Percentiles rank a stretch among this genome's conserved stretches.
phyloP scores from a whole-genome alignment of 2,888 invertebrate genomes.

The Acanthosepion pharaonis region DNA sequence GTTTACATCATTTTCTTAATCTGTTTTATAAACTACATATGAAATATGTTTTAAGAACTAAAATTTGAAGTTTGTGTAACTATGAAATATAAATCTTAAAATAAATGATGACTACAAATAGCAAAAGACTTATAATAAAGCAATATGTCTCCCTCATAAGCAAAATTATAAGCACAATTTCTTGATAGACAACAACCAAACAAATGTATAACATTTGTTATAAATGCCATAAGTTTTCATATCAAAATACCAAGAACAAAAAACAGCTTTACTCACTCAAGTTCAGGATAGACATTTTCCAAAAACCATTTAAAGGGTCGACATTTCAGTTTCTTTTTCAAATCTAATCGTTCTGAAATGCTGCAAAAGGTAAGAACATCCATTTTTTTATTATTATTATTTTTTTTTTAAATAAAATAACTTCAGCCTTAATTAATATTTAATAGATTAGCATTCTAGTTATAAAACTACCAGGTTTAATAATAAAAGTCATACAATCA shows the following conservation, averaged over 20 bases:
- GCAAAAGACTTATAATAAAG: not conserved
- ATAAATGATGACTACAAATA: not conserved
- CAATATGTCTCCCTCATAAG: not conserved
- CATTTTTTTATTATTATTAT: not conserved
- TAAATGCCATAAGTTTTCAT: not conserved
- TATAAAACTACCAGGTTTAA: too few species aligned
- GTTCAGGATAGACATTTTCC: slow-evolving; percentile 90
- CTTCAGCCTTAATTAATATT: too few species aligned
- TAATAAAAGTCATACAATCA: too few species aligned
- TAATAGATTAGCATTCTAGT: too few species aligned
- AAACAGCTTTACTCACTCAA: slow-evolving; percentile 70
- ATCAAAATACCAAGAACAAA: not conserved
- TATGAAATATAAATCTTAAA: not conserved
- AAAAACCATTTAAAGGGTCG: slow-evolving; percentile 97
- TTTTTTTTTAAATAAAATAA: not conserved
- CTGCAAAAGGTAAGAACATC: slow-evolving; percentile 55
- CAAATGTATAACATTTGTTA: not conserved
- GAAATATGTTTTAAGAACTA: not conserved
- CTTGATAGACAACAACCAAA: not conserved
- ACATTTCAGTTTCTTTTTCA: slow-evolving; percentile 88
- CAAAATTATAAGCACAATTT: not conserved
- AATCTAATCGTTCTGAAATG: slow-evolving; percentile 80
- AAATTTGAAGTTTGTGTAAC: not conserved
- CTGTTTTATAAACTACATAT: too few species aligned
- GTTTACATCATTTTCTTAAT: too few species aligned